These are phyloP conservation scores for Pyrgilauda ruficollis DNA, from an alignment of 2,113 vertebrate genomes.

Conservation along the genomic window DNA sequence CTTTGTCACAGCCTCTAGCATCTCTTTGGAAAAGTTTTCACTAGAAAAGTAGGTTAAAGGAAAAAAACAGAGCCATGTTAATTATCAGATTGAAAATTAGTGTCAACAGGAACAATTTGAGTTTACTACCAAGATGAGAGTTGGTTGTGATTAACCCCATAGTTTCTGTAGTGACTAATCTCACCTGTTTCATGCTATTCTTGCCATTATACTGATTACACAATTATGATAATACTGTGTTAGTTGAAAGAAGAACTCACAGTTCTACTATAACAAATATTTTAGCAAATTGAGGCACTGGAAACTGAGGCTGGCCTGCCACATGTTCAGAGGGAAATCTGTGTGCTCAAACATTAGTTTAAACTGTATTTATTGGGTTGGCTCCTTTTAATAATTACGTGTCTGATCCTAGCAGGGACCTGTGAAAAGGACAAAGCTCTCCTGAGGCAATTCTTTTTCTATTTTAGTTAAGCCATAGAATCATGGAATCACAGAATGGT, in stretches of 20 bases:
- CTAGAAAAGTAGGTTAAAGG: constrained; percentile 23
- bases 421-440: neutral
- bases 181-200: neutral
- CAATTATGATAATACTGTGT: neutral
- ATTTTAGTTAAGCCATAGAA: neutral
- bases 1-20: neutral
- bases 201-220: neutral
- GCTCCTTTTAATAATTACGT: neutral
- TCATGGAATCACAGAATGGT: neutral
- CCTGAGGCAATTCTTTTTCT: neutral
- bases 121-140: neutral
- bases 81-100: neutral
- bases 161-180: neutral
- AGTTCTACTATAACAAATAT: neutral
- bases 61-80: neutral
- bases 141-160: neutral
- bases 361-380: neutral
- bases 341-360: neutral
- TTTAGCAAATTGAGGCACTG: neutral
- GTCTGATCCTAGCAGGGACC: neutral
- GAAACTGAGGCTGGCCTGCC: neutral
- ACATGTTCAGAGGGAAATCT: neutral
- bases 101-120: constrained; percentile 8
- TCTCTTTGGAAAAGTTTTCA: constrained; percentile 9
- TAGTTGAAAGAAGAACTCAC: neutral